Evolutionary conservation across 2,113 vertebrate species (phyloP).

Genomic region (Urocitellus parryii): DNA sequence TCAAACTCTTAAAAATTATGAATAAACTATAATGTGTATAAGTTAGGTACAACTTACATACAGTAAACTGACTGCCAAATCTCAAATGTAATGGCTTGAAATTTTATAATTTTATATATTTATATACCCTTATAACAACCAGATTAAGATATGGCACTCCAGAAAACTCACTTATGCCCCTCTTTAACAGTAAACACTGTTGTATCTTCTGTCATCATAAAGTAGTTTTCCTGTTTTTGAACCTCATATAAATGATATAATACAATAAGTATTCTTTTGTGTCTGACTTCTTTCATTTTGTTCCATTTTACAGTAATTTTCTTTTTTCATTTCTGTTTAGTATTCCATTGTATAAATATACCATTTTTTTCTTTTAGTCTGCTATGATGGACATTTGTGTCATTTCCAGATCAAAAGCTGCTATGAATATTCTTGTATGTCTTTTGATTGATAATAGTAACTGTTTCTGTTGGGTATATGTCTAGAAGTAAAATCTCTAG

Average conservation of each 20-base stretch:
- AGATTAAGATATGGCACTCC: neutral
- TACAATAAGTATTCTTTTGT: neutral
- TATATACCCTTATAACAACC: neutral
- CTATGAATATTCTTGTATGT: neutral
- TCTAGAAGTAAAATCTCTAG: neutral
- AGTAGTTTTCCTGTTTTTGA: neutral
- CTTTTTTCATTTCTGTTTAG: slow-evolving; percentile 25
- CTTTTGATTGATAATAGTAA: neutral
- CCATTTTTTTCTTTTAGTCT: neutral
- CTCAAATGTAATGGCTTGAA: neutral
- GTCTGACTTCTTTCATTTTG: neutral
- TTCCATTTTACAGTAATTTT: neutral
- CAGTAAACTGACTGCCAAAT: neutral
- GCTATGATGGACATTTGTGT: neutral
- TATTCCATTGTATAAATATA: neutral
- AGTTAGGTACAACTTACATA: neutral
- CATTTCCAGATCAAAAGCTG: neutral
- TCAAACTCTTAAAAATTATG: neutral
- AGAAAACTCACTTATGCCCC: neutral
- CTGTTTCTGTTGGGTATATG: neutral
- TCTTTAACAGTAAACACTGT: neutral
- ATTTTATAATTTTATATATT: neutral
- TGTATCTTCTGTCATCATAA: neutral
- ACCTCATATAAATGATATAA: neutral
- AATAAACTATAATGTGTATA: neutral